Evolutionary conservation across 2,113 vertebrate species (phyloP).

Genomic region (Neoarius graeffei): DNA sequence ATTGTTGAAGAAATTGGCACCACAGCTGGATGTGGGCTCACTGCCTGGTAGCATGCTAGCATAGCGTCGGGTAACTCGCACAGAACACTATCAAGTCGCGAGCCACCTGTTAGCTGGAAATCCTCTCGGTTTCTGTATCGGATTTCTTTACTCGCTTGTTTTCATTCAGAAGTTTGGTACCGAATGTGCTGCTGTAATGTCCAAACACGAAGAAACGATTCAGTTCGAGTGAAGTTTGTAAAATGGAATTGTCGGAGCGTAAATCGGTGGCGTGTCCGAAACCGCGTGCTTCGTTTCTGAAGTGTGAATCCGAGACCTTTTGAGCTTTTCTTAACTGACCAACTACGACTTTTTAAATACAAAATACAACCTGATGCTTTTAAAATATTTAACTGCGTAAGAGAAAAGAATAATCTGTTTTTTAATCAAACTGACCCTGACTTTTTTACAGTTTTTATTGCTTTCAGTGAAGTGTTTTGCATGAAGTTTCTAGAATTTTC

Average conservation of each 20-base stretch:
- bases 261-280: no score
- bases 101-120: no score
- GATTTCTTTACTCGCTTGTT: not conserved
- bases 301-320: not conserved
- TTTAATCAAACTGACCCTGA: not conserved
- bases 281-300: not conserved
- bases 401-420: not conserved
- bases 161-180: not conserved
- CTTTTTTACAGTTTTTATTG: not conserved
- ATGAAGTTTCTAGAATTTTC: not conserved
- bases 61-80: not conserved
- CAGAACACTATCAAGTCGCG: no score
- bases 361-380: not conserved
- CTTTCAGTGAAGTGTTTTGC: no score
- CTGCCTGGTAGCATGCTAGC: not conserved
- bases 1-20: not conserved
- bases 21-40: not conserved
- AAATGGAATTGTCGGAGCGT: not conserved
- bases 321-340: not conserved
- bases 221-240: not conserved
- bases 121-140: no score
- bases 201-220: not conserved
- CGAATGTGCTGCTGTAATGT: not conserved
- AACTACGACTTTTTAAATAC: not conserved
- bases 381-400: not conserved